Base-by-base conservation (phyloP, 2,113 vertebrate species). In the Halichoerus grypus region DNA sequence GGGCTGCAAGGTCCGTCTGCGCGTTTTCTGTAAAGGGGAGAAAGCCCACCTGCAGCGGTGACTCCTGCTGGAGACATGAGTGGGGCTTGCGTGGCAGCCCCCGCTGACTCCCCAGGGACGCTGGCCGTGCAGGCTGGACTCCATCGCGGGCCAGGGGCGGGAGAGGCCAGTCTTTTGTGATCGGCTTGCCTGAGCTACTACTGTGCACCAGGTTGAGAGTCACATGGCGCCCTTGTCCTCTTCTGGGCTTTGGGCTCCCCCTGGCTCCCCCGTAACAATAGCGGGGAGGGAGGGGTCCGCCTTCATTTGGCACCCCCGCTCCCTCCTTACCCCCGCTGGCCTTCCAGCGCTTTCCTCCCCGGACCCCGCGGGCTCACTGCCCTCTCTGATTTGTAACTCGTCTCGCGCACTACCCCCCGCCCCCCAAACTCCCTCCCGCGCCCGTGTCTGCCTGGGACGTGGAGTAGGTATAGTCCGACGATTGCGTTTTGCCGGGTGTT, bases 41-140 rank as follows among this genome's bases (percentile, higher is more conserved):
- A 59, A 77, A 88, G 72, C 77, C 94, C 98, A 98, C 98, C 98
- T 98, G 98, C 98, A 97, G 92, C 96, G 98, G 90, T 95, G 83
- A 15, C 74, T 61, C 89, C 15, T 11, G 2, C 7, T 72, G 84
- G 85, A 80, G 84, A 94, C 94, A 61, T 31, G n/a, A 36, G 53
- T 31, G 65, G 57, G 77, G 46, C 49, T 82, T 65, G 84, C 42
- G 4, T 12, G 69, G 67, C 59, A 18, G 80, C 33, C 65, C 67
- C 89, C 28, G 8, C 90, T 83, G 36, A 94, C 33, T 92, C 57
- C 71, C 7, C 24, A 96, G 76, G 31, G 83, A 85, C 74, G 59
- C 81, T 61, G 59, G 94, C 21, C 12, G 0, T 85, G 95, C 88
- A 77, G 89, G 74, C 90, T 90, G 93, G 82, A 81, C 67, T 93